Conservation (phyloP, 2,888 invertebrate genomes). For the Ommatoiulus sabulosus region DNA sequence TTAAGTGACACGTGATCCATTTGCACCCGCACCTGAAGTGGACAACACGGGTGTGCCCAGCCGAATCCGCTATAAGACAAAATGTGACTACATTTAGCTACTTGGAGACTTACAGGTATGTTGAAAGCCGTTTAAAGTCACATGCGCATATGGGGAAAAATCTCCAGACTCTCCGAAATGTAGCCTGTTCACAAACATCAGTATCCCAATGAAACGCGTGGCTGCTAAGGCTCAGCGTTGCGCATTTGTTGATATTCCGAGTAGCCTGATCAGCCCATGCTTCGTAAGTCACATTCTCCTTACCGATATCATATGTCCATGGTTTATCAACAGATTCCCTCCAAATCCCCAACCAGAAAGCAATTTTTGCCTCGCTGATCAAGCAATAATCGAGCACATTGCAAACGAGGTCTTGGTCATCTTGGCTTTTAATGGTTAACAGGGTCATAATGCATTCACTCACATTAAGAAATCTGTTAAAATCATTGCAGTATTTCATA, state of each 20-base stretch:
- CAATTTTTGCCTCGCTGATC: neutral
- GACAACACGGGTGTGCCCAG: too few relatives aligned
- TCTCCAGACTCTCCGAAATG: neutral
- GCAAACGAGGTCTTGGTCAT: neutral
- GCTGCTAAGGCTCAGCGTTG: neutral
- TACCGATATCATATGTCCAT: neutral
- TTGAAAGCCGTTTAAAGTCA: neutral
- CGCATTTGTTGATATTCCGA: neutral
- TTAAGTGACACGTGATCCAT: too few relatives aligned
- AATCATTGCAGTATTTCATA: neutral
- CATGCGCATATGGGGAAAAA: neutral
- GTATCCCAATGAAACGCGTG: neutral
- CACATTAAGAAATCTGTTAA: neutral
- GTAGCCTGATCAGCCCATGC: neutral
- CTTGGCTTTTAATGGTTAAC: neutral
- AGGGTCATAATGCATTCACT: neutral
- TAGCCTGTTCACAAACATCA: neutral
- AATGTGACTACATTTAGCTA: too few relatives aligned
- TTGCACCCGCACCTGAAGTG: too few relatives aligned
- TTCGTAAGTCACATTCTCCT: neutral
- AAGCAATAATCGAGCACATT: neutral
- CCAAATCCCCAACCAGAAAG: neutral
- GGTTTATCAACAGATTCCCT: neutral
- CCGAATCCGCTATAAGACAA: too few relatives aligned
- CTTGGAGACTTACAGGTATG: neutral